These are phyloP conservation scores for Ormia ochracea DNA, from an alignment of 2,888 invertebrate genomes.

Conservation along the genomic window DNA sequence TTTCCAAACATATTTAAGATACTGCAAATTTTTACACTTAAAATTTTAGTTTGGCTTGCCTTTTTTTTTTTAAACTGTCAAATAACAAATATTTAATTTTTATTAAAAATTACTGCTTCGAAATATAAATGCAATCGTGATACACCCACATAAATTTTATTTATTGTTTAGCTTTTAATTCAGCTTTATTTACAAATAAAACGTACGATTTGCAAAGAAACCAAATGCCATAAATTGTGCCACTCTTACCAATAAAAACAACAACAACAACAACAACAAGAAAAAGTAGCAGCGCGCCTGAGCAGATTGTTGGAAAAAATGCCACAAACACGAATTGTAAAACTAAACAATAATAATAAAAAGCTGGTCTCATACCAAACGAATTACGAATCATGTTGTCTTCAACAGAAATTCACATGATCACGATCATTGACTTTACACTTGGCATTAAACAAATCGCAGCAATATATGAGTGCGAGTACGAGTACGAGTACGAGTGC, in stretches of 20 bases:
- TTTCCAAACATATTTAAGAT: too few species aligned
- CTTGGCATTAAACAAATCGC: constrained; percentile 40
- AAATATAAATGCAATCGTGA: constrained; percentile 26
- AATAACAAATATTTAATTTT: neutral
- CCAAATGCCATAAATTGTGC: constrained; percentile 6
- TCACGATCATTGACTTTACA: constrained; percentile 35
- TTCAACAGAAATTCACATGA: constrained; percentile 6
- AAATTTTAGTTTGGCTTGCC: neutral
- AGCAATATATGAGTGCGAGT: neutral
- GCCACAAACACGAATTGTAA: constrained; percentile 4
- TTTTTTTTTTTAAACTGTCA: constrained; percentile 1
- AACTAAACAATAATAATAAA: constrained; percentile 34
- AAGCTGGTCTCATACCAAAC: constrained; percentile 45
- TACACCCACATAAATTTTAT: constrained; percentile 35
- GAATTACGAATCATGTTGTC: constrained; percentile 37
- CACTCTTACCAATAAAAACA: neutral
- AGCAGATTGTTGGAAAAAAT: too few species aligned
- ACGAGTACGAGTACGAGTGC: too few species aligned
- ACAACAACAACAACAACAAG: neutral
- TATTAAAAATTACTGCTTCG: constrained; percentile 1
- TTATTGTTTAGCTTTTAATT: neutral
- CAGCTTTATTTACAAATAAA: constrained; percentile 14
- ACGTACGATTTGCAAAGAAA: constrained; percentile 11
- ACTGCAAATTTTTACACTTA: neutral
- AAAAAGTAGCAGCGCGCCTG: neutral